Percentiles rank a stretch among this genome's conserved stretches.
phyloP scores from a whole-genome alignment of 2,888 invertebrate species.

The Conus canariensis region DNA sequence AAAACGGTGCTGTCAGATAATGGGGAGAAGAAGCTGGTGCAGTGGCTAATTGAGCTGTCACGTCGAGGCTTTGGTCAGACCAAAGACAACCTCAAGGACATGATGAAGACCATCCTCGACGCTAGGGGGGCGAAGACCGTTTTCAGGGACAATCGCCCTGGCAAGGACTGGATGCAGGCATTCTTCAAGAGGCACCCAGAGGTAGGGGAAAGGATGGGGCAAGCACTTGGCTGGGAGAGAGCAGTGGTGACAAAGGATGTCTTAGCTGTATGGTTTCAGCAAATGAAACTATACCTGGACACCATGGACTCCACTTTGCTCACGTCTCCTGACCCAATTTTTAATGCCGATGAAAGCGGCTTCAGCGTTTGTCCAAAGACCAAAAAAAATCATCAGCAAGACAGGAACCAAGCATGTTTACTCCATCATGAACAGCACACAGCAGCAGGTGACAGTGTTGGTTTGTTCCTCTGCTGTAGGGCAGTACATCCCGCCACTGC shows the following conservation, averaged over 20 bases:
- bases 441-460: slow-evolving; percentile 38
- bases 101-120: slow-evolving; percentile 19
- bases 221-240: slow-evolving; percentile 28
- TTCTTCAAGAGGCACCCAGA: slow-evolving; percentile 35
- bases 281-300: not conserved
- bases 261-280: slow-evolving; percentile 28
- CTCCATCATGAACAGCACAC: slow-evolving; percentile 14
- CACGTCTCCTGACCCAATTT: slow-evolving; percentile 17
- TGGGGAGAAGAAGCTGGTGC: slow-evolving; percentile 28
- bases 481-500: not conserved
- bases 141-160: not conserved
- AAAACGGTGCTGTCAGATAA: not conserved
- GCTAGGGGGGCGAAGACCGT: not conserved
- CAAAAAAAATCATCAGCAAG: slow-evolving; percentile 8
- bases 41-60: slow-evolving; percentile 25
- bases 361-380: slow-evolving; percentile 25
- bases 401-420: slow-evolving; percentile 37
- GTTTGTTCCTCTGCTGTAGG: slow-evolving; percentile 32
- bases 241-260: slow-evolving; percentile 1
- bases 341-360: slow-evolving; percentile 37
- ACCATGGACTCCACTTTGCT: not conserved
- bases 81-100: slow-evolving; percentile 23
- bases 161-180: slow-evolving; percentile 12
- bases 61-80: slow-evolving; percentile 15
- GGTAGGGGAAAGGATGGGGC: not conserved